Evolutionary conservation across 2,888 invertebrate genomes (phyloP).

Genomic region (Idaea biselata): DNA sequence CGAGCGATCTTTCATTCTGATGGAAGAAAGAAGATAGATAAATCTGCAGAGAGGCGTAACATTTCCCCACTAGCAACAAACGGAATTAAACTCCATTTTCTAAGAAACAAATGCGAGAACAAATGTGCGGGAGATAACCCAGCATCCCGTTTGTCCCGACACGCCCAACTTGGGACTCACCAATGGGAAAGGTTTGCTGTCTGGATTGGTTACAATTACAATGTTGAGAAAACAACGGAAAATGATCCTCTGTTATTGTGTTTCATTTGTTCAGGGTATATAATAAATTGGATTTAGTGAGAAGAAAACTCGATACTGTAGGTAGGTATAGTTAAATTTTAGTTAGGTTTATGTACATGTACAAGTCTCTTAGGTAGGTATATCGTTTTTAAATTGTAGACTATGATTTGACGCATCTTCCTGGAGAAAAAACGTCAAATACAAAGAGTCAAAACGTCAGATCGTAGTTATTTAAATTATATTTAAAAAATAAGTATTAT

Average conservation of each 20-base stretch:
- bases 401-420: no score
- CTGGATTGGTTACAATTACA: conserved; percentile 75
- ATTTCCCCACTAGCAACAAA: conserved; percentile 41
- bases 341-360: neutral
- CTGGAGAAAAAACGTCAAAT: no score
- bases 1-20: conserved; percentile 52
- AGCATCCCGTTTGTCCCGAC: conserved; percentile 56
- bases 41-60: conserved; percentile 61
- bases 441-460: no score
- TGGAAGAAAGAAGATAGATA: conserved; percentile 45
- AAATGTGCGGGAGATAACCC: conserved; percentile 34
- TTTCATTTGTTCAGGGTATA: conserved; percentile 51
- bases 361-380: no score
- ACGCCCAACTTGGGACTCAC: conserved; percentile 55
- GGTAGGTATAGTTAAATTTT: conserved; percentile 3
- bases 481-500: no score
- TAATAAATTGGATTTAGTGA: neutral
- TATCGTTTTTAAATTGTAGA: no score
- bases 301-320: conserved; percentile 4
- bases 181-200: conserved; percentile 49
- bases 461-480: no score
- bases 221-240: conserved; percentile 55
- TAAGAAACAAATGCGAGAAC: conserved; percentile 51
- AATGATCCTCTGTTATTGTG: conserved; percentile 55
- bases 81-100: conserved; percentile 51